Base-by-base conservation (phyloP, 2,888 invertebrate species). In the Philereme transversata region DNA sequence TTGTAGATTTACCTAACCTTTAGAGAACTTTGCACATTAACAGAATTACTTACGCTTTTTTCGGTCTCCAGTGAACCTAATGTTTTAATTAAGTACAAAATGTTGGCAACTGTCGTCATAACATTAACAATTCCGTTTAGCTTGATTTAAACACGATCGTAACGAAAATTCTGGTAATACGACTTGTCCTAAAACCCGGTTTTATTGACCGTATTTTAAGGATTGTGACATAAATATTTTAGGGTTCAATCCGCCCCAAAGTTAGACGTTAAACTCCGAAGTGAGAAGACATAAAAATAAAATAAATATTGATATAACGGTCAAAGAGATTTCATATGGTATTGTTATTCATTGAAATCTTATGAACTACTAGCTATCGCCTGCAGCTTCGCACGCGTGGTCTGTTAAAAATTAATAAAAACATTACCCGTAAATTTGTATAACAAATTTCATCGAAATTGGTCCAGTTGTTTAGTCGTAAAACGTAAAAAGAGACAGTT, bases 181-280 rank as follows among this genome's bases (percentile, higher is more conserved):
- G 43, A 64, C 57, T 63, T 49, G 50, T 57, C 50, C 60, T 54
- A 55, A 57, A 59, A 52, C 47, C 56, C 53, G 34, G 50, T 64
- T 67, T 70, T 66, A 69, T 65, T 57, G 66, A 11, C 53, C 58
- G 58, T 65, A 67, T 67, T 67, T 68, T 58, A 65, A 60, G 63
- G 62, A 58, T 62, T 65, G 63, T 60, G 55, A 64, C 67, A 63
- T 67, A 63, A 66, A 66, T 65, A 61, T 67, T 67, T 61, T 55
- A 66, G 64, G 58, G 51, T 53, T 60, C 51, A 62, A 63, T 63
- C 59, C 51, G 50, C 53, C 49, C 64, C 53, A 64, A 69, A 65
- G 57, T 65, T 64, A 57, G 51, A 57, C 57, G 64, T 64, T 65
- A 69, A 66, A 60, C 35, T 52, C 46, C 47, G 43, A 65, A 60